Evolutionary conservation across 2,113 vertebrate species (phyloP).

Genomic region (Hemibagrus wyckioides): DNA sequence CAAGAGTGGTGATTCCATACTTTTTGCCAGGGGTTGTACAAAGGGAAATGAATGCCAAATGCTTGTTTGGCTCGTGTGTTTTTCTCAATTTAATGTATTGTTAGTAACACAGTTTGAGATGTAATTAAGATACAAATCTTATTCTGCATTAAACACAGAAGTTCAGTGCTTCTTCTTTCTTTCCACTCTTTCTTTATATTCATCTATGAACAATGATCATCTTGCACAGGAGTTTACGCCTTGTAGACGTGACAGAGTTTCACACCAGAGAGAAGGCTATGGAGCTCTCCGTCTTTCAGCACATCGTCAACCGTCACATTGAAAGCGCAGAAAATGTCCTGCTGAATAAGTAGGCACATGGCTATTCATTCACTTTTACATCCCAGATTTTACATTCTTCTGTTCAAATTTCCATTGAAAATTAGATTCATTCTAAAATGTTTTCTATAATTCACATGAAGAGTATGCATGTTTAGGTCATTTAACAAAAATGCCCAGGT

Average conservation of each 20-base stretch:
- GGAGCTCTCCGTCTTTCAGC: constrained; percentile 80
- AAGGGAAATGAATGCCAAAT: background rate
- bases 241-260: constrained; percentile 80
- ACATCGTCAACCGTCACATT: constrained; percentile 74
- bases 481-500: background rate
- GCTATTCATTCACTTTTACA: background rate
- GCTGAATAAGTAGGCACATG: constrained; percentile 73
- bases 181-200: constrained; percentile 20
- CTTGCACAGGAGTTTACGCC: constrained; percentile 76
- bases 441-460: background rate
- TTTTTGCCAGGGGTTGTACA: too few relatives aligned
- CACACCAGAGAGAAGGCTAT: constrained; percentile 75
- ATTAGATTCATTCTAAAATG: background rate
- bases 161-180: background rate
- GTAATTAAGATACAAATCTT: background rate
- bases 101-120: background rate
- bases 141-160: background rate
- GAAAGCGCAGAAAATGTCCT: constrained; percentile 74
- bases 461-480: background rate
- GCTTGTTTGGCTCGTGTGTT: background rate
- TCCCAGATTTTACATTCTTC: background rate
- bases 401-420: background rate
- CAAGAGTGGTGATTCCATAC: too few relatives aligned
- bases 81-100: background rate
- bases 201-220: background rate